A percentile compares a stretch with the other conserved stretches of the same genome.
These are phyloP conservation scores for Cyaniris semiargus DNA, from an alignment of 2,888 invertebrate genomes.

Conservation along the genomic window DNA sequence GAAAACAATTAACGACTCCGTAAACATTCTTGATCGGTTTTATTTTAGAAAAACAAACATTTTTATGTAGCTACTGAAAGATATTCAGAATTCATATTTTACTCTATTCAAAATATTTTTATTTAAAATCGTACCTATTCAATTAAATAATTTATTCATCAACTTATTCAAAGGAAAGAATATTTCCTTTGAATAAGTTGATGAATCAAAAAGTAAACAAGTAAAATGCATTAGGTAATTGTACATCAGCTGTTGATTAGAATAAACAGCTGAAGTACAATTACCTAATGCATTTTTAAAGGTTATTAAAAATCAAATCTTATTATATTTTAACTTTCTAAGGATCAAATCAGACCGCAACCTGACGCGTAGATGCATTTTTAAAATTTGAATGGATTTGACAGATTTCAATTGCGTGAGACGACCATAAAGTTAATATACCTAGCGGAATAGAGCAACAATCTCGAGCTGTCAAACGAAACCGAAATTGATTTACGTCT, in stretches of 20 bases:
- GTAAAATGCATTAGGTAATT: too few species aligned
- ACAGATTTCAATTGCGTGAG: too few species aligned
- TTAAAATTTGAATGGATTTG: too few species aligned
- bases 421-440: too few species aligned
- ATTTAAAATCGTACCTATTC: not conserved
- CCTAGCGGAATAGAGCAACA: too few species aligned
- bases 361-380: too few species aligned
- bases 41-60: not conserved
- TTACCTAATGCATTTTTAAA: not conserved
- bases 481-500: too few species aligned
- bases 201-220: not conserved
- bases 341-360: too few species aligned
- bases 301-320: not conserved
- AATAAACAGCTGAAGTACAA: not conserved
- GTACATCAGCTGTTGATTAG: too few species aligned
- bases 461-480: too few species aligned
- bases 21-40: constrained; percentile 31
- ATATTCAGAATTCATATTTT: not conserved
- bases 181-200: not conserved
- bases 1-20: constrained; percentile 45
- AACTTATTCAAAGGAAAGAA: too few species aligned
- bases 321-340: not conserved
- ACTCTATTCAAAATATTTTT: too few species aligned
- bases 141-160: not conserved
- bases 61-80: not conserved